Percentiles rank a stretch among this genome's conserved stretches.
These are phyloP conservation scores for Leucopsar rothschildi DNA, from an alignment of 2,113 vertebrate species.

Conservation along the genomic window DNA sequence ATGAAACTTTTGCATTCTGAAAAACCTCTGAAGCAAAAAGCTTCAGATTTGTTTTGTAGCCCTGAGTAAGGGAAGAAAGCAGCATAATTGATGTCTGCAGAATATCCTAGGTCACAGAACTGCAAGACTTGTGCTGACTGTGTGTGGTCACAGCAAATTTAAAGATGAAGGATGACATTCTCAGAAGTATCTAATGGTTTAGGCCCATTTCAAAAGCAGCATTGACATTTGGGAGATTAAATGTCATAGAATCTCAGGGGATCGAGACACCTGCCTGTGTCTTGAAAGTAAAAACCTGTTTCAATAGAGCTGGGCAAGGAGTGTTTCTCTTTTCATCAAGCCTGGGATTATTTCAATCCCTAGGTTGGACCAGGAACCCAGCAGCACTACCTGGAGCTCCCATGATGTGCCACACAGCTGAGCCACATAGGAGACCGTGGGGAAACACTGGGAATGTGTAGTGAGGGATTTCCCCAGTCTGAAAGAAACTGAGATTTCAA, in stretches of 20 bases:
- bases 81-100: conserved; percentile 25
- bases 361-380: background rate
- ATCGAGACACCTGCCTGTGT: background rate
- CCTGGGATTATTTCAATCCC: background rate
- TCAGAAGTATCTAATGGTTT: background rate
- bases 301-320: background rate
- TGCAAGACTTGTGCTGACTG: background rate
- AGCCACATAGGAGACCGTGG: rapidly evolving
- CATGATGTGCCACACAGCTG: background rate
- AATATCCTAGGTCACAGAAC: background rate
- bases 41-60: conserved; percentile 26
- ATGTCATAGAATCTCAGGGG: background rate
- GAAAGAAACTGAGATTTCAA: background rate
- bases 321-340: background rate
- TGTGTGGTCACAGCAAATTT: conserved; percentile 43
- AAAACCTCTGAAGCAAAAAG: conserved; percentile 13
- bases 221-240: background rate
- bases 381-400: background rate
- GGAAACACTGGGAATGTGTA: background rate
- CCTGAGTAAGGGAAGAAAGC: conserved; percentile 27
- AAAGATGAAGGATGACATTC: conserved; percentile 29
- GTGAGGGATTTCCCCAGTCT: background rate
- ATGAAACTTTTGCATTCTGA: conserved; percentile 8
- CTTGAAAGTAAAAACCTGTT: background rate
- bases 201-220: conserved; percentile 12